These are phyloP conservation scores for Alloplasta piceator DNA, from an alignment of 2,888 invertebrate genomes.

Conservation along the genomic window DNA sequence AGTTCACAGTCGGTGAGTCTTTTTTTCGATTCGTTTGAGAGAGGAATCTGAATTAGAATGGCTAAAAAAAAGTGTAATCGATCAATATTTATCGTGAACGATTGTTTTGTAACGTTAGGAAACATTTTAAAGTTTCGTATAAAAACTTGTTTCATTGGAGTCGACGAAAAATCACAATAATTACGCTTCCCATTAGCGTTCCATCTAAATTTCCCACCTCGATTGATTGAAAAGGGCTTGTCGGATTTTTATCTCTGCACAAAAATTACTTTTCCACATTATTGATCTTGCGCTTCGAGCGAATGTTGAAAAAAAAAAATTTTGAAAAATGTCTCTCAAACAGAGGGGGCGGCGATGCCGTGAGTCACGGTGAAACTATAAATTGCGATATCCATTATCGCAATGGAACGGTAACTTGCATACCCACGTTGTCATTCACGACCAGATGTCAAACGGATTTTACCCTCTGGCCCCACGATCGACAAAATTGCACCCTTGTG, in stretches of 20 bases:
- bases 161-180: neutral
- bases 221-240: too few relatives aligned
- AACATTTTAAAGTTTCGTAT: neutral
- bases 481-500: conserved; percentile 86
- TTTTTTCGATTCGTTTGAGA: neutral
- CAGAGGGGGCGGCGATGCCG: conserved; percentile 20
- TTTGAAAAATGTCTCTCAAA: neutral
- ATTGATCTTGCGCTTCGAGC: too few relatives aligned
- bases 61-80: too few relatives aligned
- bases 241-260: too few relatives aligned
- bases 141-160: neutral
- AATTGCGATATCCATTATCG: neutral
- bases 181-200: neutral
- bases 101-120: too few relatives aligned
- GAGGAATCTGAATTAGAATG: too few relatives aligned
- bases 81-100: too few relatives aligned
- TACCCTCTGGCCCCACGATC: conserved; percentile 87
- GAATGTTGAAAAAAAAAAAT: too few relatives aligned
- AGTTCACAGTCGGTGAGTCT: conserved; percentile 37
- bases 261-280: too few relatives aligned
- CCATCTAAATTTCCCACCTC: neutral
- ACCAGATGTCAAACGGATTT: conserved; percentile 86
- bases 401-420: conserved; percentile 12
- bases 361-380: neutral
- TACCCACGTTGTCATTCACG: conserved; percentile 74